Base-by-base conservation (phyloP, 2,888 invertebrate genomes). In the Tetheella fluctuosa region DNA sequence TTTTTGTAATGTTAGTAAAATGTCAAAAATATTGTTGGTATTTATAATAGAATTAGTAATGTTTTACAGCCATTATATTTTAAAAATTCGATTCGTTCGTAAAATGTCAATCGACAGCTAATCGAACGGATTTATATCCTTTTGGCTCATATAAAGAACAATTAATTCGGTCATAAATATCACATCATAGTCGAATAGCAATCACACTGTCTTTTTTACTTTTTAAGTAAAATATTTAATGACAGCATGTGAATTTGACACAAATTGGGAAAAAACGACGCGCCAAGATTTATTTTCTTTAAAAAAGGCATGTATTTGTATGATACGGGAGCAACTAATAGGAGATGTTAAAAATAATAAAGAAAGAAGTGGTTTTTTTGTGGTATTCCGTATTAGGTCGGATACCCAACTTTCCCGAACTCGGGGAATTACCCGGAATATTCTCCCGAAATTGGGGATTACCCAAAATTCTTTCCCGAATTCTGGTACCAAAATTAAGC, bases 221-320 rank as follows among this genome's bases (percentile, higher is more conserved):
- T 39, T 59, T 62, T 58, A 69, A 64, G 63, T 74, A 75, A 74
- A 13, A 64, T 70, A 64, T 68, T n/a, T 59, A 67, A 57, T 60
- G 70, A 81, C 74, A 82, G 77, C 64, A 73, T 65, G 79, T 71
- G 74, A 76, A 77, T 77, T 76, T 69, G 75, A 76, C 63, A 48
- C 48, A 48, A 20, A 20, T 48, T 2, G 10, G 17, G 13, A 48
- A 48, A 48, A 20, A 10, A n/a, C 10, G 17, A 20, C n/a, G n/a
- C n/a, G 20, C 17, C 20, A 48, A 48, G 17, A 20, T 48, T 17
- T 6, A 2, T 3, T 34, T 34, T 34, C 12, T 34, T 34, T 34
- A 34, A 25, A 28, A 28, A 28, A 28, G 7, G 3, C 3, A 28
- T 28, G 5, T 28, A 28, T 28, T 30, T 30, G 10, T 34, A 7